phyloP scores from a whole-genome alignment of 2,113 vertebrate species.

The Tetraodon nigroviridis region DNA sequence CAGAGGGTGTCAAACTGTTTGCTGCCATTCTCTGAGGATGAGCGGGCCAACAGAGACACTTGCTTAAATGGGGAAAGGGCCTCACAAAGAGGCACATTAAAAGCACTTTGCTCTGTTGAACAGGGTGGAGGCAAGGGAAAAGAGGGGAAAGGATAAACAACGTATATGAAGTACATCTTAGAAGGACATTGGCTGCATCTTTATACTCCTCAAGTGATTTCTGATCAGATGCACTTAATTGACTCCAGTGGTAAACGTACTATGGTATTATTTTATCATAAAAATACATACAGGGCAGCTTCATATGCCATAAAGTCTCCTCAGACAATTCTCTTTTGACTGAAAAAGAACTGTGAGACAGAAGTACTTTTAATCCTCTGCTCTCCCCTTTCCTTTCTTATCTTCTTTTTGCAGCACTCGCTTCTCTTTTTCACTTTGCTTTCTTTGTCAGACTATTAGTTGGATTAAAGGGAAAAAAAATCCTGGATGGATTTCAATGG shows the following conservation, averaged over 20 bases:
- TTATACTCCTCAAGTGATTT: conserved; percentile 56
- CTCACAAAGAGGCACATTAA: conserved; percentile 64
- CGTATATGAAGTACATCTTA: conserved; percentile 46
- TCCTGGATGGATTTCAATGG: too few species aligned
- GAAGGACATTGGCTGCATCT: conserved; percentile 43
- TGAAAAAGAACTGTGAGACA: conserved; percentile 13
- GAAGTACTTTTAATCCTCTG: not conserved
- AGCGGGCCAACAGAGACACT: conserved; percentile 59
- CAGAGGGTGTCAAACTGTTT: conserved; percentile 55
- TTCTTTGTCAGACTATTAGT: not conserved
- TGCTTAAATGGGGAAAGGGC: conserved; percentile 57
- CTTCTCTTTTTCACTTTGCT: not conserved
- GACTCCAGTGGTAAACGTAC: conserved; percentile 35
- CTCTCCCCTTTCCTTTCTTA: not conserved
- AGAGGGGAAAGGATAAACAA: conserved; percentile 32
- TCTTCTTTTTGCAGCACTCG: too few species aligned
- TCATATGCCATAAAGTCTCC: conserved; percentile 29
- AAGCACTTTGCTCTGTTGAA: conserved; percentile 61
- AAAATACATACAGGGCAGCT: conserved; percentile 31
- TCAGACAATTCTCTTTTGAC: conserved; percentile 1
- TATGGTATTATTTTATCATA: conserved; percentile 21
- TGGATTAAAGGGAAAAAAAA: too few species aligned
- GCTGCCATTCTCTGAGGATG: conserved; percentile 46
- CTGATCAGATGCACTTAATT: conserved; percentile 49
- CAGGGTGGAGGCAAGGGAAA: conserved; percentile 49